A percentile compares a stretch with the other conserved stretches of the same genome.
Conservation (phyloP, 1,140 invertebrate species). For the Procambarus clarkii region DNA sequence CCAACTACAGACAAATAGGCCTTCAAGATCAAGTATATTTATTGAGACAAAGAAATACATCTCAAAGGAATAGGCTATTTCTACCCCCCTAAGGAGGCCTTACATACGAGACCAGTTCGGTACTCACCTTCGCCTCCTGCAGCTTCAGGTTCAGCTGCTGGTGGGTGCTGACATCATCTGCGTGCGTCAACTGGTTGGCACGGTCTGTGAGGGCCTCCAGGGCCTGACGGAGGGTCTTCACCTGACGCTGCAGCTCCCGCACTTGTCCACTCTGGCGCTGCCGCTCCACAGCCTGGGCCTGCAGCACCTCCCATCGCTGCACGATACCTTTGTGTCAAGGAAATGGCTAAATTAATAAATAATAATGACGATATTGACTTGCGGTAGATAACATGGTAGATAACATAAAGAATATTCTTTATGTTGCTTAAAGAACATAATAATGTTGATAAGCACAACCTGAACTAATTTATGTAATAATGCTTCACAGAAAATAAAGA, state of each 20-base stretch:
- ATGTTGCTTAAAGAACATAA: too few relatives aligned
- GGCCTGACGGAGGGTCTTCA: slow-evolving; percentile 75
- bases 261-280: slow-evolving; percentile 75
- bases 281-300: slow-evolving; percentile 78
- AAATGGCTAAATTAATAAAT: slow-evolving; percentile 4
- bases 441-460: too few relatives aligned
- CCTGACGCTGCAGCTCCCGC: slow-evolving; percentile 77
- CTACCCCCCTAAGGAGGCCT: too few relatives aligned
- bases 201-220: slow-evolving; percentile 73
- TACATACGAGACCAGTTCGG: too few relatives aligned
- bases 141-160: slow-evolving; percentile 78
- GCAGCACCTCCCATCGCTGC: slow-evolving; percentile 79
- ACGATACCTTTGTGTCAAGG: slow-evolving; percentile 78
- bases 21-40: too few relatives aligned
- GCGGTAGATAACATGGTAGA: neutral
- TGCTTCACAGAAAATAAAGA: too few relatives aligned
- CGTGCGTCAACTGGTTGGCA: slow-evolving; percentile 68
- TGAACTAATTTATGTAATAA: too few relatives aligned
- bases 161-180: slow-evolving; percentile 72
- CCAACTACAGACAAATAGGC: too few relatives aligned
- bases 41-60: too few relatives aligned
- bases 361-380: neutral
- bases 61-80: too few relatives aligned
- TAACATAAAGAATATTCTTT: too few relatives aligned
- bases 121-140: slow-evolving; percentile 78